Percentiles rank a stretch among this genome's conserved stretches.
These are phyloP conservation scores for Gopherus flavomarginatus DNA, from an alignment of 2,113 vertebrate genomes.

Conservation along the genomic window DNA sequence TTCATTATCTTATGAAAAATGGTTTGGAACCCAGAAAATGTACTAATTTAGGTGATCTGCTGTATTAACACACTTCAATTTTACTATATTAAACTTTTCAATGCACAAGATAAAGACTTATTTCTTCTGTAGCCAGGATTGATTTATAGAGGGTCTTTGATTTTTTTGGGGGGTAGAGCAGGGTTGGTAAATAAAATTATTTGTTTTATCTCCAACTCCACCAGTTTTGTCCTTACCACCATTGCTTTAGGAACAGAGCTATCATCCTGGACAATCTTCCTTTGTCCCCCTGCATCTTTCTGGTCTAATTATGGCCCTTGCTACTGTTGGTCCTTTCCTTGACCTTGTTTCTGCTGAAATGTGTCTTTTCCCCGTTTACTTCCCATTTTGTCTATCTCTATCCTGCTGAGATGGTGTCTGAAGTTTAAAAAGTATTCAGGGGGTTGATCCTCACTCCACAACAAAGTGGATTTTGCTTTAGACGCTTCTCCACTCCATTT, in stretches of 20 bases:
- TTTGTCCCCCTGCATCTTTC: background rate
- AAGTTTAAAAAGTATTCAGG: background rate
- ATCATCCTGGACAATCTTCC: background rate
- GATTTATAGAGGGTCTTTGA: background rate
- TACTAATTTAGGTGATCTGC: background rate
- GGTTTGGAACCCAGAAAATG: background rate
- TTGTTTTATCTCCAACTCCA: background rate
- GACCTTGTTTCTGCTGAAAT: background rate
- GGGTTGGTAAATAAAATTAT: background rate
- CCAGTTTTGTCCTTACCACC: background rate
- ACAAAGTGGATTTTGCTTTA: background rate
- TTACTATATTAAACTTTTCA: too few species aligned
- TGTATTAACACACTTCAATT: background rate
- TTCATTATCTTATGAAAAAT: background rate
- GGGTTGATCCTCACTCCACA: background rate
- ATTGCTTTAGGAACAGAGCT: too few species aligned
- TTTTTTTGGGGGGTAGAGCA: rapidly evolving
- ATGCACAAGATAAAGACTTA: background rate
- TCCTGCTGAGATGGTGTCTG: background rate
- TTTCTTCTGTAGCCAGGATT: background rate
- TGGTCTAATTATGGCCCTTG: background rate
- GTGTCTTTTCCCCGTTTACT: background rate
- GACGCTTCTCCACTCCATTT: background rate
- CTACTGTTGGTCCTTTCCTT: background rate
- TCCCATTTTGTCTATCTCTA: background rate